Conservation (phyloP, 2,113 vertebrate genomes). For the Ia io region DNA sequence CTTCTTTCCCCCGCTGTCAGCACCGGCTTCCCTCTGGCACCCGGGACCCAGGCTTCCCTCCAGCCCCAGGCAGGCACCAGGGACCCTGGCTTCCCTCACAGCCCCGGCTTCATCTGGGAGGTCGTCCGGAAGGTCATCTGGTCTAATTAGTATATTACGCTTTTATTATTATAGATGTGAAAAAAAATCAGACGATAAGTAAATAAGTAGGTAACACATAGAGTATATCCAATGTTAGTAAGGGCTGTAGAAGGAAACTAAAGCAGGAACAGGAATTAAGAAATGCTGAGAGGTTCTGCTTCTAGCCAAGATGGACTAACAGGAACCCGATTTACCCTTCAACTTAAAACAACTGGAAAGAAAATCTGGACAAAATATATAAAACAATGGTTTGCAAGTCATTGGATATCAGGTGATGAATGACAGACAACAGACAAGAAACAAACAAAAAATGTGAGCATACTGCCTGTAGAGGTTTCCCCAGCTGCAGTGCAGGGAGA, state of each 20-base stretch:
- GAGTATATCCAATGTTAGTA: neutral
- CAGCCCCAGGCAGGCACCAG: too few relatives aligned
- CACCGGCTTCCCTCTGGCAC: too few relatives aligned
- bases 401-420: neutral
- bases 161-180: too few relatives aligned
- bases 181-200: neutral
- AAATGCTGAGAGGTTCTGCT: neutral
- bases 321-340: neutral
- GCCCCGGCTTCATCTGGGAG: too few relatives aligned
- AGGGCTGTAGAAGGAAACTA: neutral
- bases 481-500: fast-evolving
- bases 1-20: too few relatives aligned
- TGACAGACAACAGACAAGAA: neutral
- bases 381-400: neutral
- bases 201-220: neutral
- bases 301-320: neutral
- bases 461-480: neutral
- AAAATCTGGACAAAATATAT: neutral
- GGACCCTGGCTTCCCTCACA: too few relatives aligned
- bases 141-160: too few relatives aligned
- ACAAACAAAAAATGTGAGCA: neutral
- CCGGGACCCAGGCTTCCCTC: too few relatives aligned
- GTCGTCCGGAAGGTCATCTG: too few relatives aligned
- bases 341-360: neutral
- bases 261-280: neutral